Evolutionary conservation across 2,797 vertebrate genomes (phyloP).

Genomic region (Spheniscus humboldti): DNA sequence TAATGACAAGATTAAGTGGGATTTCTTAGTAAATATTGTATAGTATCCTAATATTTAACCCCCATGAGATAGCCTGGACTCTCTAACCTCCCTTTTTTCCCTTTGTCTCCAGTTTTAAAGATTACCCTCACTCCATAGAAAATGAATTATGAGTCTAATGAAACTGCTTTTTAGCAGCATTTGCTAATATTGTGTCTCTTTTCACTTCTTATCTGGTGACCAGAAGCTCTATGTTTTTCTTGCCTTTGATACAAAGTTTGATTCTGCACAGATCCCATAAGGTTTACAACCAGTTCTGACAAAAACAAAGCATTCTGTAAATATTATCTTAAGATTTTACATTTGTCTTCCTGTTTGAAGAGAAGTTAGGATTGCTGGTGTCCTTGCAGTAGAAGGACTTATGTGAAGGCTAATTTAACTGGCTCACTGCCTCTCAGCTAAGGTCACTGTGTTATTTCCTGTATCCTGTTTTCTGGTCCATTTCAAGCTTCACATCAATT

Average conservation of each 20-base stretch:
- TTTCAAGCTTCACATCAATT: conserved; percentile 51
- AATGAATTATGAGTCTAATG: background rate
- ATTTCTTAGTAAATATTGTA: background rate
- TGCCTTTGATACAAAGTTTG: background rate
- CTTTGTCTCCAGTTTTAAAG: background rate
- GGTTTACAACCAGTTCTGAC: background rate
- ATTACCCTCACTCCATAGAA: background rate
- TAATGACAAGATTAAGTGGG: background rate
- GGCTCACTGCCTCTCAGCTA: background rate
- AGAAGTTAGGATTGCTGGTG: background rate
- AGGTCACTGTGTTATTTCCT: conserved; percentile 28
- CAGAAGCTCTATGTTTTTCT: background rate
- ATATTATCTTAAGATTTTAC: background rate
- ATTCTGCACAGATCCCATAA: background rate
- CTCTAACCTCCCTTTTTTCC: background rate
- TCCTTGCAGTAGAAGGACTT: background rate
- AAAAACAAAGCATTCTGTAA: conserved; percentile 7
- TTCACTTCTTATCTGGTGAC: background rate
- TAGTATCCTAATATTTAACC: background rate
- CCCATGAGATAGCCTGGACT: background rate
- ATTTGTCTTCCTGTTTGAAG: background rate
- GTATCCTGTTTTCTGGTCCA: conserved; percentile 39
- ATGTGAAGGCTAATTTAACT: background rate
- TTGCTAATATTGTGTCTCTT: background rate
- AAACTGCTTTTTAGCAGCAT: background rate